phyloP scores from a whole-genome alignment of 2,888 invertebrate species.

The Epirrita christyi region DNA sequence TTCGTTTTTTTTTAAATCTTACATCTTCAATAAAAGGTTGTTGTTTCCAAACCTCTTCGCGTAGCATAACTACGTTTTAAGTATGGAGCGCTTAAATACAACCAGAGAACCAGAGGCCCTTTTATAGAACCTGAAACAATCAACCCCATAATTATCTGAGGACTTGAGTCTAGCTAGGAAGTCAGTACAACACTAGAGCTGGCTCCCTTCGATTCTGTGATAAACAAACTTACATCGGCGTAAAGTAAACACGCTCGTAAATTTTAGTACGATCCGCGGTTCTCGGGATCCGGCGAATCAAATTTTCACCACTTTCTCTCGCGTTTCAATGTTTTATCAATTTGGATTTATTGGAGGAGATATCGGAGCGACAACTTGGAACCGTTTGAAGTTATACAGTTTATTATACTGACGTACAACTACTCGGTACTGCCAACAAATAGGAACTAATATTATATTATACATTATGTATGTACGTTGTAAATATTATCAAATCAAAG shows the following conservation, averaged over 20 bases:
- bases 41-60: neutral
- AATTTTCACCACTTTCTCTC: constrained; percentile 49
- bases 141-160: too few species aligned
- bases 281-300: constrained; percentile 68
- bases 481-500: too few species aligned
- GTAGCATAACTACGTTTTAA: neutral
- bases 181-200: constrained; percentile 39
- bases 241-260: constrained; percentile 76
- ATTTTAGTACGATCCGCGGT: constrained; percentile 68
- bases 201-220: constrained; percentile 68
- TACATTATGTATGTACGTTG: too few species aligned
- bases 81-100: too few species aligned
- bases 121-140: too few species aligned
- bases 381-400: neutral
- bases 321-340: constrained; percentile 39
- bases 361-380: constrained; percentile 25
- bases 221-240: constrained; percentile 75
- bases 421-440: too few species aligned
- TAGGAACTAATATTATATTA: too few species aligned
- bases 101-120: too few species aligned
- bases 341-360: constrained; percentile 30
- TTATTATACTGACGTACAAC: too few species aligned
- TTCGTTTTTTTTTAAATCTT: too few species aligned
- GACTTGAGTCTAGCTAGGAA: neutral
- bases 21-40: too few species aligned